These are phyloP conservation scores for Muscicapa striata DNA, from an alignment of 2,797 vertebrate genomes.

Conservation along the genomic window DNA sequence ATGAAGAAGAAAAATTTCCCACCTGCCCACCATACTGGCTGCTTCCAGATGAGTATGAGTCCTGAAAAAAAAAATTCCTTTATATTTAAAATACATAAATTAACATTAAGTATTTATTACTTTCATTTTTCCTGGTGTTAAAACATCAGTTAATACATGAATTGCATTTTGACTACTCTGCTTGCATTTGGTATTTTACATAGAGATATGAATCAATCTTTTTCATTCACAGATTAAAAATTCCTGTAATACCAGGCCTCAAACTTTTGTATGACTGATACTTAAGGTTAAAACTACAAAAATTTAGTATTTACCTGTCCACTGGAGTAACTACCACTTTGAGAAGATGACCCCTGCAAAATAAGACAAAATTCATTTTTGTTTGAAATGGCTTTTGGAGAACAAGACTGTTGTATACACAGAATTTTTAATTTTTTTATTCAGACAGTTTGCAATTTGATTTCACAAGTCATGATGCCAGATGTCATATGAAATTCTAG, in stretches of 20 bases:
- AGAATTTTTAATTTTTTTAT: not conserved
- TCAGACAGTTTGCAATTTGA: not conserved
- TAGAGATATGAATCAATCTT: not conserved
- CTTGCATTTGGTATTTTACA: not conserved
- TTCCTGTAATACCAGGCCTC: not conserved
- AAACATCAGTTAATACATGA: not conserved
- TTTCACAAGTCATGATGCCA: not conserved
- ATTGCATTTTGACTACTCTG: not conserved
- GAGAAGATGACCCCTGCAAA: slow-evolving; percentile 58
- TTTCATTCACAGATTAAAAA: not conserved
- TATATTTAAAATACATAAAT: not conserved
- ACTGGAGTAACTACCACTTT: slow-evolving; percentile 33
- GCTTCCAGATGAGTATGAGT: not conserved
- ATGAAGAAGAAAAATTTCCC: not conserved
- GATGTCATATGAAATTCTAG: not conserved
- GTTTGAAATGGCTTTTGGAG: not conserved
- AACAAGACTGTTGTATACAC: not conserved
- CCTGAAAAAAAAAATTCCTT: not conserved
- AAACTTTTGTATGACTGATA: not conserved
- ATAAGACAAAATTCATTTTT: not conserved
- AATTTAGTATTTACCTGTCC: slow-evolving; percentile 27
- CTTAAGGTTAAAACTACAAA: not conserved
- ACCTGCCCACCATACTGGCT: slow-evolving; percentile 50
- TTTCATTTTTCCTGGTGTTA: not conserved
- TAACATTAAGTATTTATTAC: not conserved